Base-by-base conservation (phyloP, 2,888 invertebrate species). In the Eupithecia dodoneata region DNA sequence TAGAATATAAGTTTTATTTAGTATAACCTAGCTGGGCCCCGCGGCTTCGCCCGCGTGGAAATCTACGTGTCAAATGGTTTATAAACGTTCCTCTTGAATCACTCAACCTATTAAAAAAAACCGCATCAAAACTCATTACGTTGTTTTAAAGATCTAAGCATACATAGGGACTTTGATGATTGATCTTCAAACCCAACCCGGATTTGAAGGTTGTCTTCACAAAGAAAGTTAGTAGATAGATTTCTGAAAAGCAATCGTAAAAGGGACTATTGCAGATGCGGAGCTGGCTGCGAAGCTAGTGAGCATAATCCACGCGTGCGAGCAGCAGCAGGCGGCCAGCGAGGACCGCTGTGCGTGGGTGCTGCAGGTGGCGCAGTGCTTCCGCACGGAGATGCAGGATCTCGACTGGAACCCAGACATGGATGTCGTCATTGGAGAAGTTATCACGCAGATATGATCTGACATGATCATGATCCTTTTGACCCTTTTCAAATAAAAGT, bases 381-480 rank as follows among this genome's bases (percentile, higher is more conserved):
- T 94, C 90, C 89, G 91, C 0, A 85, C 86, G 59, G 92, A 91
- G 84, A 92, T 94, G 4, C 93, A 94, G 75, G 87, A 87, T 71
- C 89, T 94, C 30, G 89, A 93, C 74, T 94, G 94, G 94, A 93
- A 93, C 0, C 94, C 94, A 0, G 85, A 86, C 77, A 91, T 94
- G 89, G 90, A 93, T 74, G 85, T 88, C 7, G 73, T 92, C 2
- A 83, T 94, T 2, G 92, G 89, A 65, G 94, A 94, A 80, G 72
- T 94, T 59, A 88, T 94, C 12, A 65, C 65, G 41, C 30, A 65
- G 65, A 65, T 65, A 65, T 41, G 4, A 41, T 2, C 30, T 30
- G 30, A 30, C 30, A 30, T 30, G 30, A 30, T 1, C 30, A 30
- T 30, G 30, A 30, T 30, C 30, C 30, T 30, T 30, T 30, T 30